Conservation (phyloP, 2,797 vertebrate species). For the Notolepis coatsorum region DNA sequence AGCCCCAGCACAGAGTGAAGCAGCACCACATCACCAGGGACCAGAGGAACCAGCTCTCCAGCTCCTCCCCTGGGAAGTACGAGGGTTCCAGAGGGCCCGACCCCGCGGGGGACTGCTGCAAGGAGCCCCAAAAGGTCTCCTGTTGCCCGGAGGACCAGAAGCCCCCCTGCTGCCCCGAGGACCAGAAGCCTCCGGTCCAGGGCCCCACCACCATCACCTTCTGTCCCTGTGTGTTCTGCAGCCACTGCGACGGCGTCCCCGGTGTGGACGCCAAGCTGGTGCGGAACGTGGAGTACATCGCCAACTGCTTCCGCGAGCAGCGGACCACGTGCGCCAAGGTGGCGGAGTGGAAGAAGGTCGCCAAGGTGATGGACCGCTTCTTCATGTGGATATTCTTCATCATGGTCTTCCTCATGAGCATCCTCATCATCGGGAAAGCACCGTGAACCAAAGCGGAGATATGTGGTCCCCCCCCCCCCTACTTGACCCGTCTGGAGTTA, state of each 20-base stretch:
- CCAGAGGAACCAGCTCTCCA: constrained; percentile 52
- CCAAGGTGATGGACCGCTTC: constrained; percentile 98
- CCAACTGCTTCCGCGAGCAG: constrained; percentile 92
- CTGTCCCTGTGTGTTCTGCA: constrained; percentile 75
- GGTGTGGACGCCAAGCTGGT: constrained; percentile 76
- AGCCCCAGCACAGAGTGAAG: constrained; percentile 57
- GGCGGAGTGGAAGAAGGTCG: constrained; percentile 97
- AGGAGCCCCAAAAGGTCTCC: constrained; percentile 51
- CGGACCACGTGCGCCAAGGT: constrained; percentile 89
- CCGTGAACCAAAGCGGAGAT: constrained; percentile 56
- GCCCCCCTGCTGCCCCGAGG: constrained; percentile 64
- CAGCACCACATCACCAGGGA: constrained; percentile 72
- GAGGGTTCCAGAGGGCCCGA: constrained; percentile 64
- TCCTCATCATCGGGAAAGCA: constrained; percentile 91
- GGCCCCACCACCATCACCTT: constrained; percentile 71
- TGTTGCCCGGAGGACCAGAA: constrained; percentile 49
- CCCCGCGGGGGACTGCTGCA: constrained; percentile 65
- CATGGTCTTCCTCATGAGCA: constrained; percentile 98
- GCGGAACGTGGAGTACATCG: constrained; percentile 92
- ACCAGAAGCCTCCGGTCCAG: constrained; percentile 67
- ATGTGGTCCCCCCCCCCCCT: not conserved
- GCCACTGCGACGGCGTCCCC: constrained; percentile 36
- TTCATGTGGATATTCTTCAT: constrained; percentile 99
- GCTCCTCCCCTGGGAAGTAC: constrained; percentile 57
- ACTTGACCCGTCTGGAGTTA: not conserved